phyloP scores from a whole-genome alignment of 2,113 vertebrate genomes.

The Centropus bengalensis region DNA sequence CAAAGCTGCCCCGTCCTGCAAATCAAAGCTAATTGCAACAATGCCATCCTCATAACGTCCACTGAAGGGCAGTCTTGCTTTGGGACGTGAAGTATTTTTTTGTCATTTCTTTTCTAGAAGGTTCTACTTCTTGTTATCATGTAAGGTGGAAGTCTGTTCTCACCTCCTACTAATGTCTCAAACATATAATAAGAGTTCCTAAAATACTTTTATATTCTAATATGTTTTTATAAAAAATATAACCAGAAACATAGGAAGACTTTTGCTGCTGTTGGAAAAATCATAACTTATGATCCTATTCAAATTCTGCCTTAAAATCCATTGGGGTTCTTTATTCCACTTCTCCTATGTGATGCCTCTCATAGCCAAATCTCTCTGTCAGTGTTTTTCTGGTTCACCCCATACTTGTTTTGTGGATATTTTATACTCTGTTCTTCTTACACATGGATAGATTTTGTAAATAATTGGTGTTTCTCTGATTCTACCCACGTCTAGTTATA shows the following conservation, averaged over 20 bases:
- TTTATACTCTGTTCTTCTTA: neutral
- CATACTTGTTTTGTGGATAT: neutral
- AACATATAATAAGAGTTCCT: neutral
- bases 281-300: neutral
- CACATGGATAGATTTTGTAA: neutral
- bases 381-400: neutral
- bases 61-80: neutral
- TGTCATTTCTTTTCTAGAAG: neutral
- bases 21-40: neutral
- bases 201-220: neutral
- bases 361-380: neutral
- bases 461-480: neutral
- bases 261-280: neutral
- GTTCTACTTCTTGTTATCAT: neutral
- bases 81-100: neutral
- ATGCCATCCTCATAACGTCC: accelerated
- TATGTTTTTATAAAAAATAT: neutral
- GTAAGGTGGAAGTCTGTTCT: neutral
- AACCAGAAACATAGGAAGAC: accelerated
- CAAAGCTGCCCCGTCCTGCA: neutral
- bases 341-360: neutral
- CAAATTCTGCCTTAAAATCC: neutral
- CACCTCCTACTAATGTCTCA: neutral
- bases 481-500: neutral
- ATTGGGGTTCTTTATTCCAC: neutral